Conservation (phyloP, 2,113 vertebrate species). For the Alethe diademata region DNA sequence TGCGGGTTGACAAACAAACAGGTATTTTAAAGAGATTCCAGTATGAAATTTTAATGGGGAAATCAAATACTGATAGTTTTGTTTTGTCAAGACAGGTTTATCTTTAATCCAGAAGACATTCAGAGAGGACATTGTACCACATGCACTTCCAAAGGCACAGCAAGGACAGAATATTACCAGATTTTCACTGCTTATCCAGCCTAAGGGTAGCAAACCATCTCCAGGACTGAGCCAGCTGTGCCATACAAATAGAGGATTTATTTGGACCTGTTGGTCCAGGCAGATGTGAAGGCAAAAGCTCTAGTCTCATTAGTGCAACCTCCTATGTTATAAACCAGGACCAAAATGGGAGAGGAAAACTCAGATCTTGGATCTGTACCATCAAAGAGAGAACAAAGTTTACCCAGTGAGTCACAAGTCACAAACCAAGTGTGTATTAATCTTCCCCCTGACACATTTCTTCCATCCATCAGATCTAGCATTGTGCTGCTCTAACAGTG, state of each 20-base stretch:
- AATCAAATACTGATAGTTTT: neutral
- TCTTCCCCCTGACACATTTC: slow-evolving; percentile 49
- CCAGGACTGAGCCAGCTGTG: neutral
- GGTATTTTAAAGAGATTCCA: neutral
- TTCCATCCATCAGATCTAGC: slow-evolving; percentile 68
- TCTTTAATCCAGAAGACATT: neutral
- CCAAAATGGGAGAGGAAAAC: slow-evolving; percentile 44
- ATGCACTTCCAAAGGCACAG: neutral
- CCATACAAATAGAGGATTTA: neutral
- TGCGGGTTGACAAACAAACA: neutral
- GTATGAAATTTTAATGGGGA: neutral
- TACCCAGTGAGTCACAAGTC: slow-evolving; percentile 60
- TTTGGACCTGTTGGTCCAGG: neutral
- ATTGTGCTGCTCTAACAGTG: slow-evolving; percentile 65
- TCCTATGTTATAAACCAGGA: slow-evolving; percentile 16
- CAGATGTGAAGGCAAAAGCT: neutral
- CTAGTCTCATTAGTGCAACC: neutral
- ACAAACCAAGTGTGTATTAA: slow-evolving; percentile 40
- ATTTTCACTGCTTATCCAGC: neutral
- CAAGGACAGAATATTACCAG: neutral
- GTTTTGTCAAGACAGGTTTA: neutral
- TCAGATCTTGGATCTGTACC: slow-evolving; percentile 26
- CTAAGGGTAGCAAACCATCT: neutral
- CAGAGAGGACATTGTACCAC: neutral
- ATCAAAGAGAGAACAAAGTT: slow-evolving; percentile 49